These are phyloP conservation scores for Oriolus oriolus DNA, from an alignment of 2,113 vertebrate species.

Conservation along the genomic window DNA sequence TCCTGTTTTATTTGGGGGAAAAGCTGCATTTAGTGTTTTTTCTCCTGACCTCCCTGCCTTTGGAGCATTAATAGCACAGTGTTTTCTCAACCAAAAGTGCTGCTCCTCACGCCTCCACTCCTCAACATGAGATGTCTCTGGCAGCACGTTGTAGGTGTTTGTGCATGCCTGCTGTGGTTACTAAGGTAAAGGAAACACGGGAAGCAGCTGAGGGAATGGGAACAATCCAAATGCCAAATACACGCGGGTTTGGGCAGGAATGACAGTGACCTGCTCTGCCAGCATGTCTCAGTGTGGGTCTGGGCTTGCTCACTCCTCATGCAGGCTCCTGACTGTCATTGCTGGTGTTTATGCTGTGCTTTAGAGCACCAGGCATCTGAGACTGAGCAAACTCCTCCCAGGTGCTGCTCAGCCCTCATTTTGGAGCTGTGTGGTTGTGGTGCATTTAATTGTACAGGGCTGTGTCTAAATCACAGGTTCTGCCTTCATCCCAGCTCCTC, in stretches of 20 bases:
- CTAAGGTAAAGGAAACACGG: constrained; percentile 16
- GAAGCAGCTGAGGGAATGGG: background rate
- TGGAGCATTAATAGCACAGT: background rate
- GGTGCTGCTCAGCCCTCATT: background rate
- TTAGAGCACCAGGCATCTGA: background rate
- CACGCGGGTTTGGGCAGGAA: background rate
- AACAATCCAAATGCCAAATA: background rate
- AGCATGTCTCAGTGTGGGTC: background rate
- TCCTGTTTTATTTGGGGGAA: background rate
- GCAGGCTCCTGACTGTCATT: background rate
- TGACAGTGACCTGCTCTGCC: background rate
- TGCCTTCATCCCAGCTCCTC: background rate
- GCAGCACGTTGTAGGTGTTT: constrained; percentile 19
- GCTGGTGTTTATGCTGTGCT: background rate
- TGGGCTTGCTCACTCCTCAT: background rate
- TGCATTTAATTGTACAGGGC: background rate
- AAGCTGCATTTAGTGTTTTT: background rate
- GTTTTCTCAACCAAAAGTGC: constrained; percentile 10
- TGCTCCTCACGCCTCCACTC: background rate
- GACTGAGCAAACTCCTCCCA: background rate
- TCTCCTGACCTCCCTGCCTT: background rate
- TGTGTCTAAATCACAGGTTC: background rate
- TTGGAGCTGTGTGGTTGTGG: background rate
- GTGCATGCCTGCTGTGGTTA: constrained; percentile 19
- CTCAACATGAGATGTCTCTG: background rate